These are phyloP conservation scores for Hydractinia symbiolongicarpus DNA, from an alignment of 30 jellyfish, hydroid and myxozoan species.

Conservation along the genomic window DNA sequence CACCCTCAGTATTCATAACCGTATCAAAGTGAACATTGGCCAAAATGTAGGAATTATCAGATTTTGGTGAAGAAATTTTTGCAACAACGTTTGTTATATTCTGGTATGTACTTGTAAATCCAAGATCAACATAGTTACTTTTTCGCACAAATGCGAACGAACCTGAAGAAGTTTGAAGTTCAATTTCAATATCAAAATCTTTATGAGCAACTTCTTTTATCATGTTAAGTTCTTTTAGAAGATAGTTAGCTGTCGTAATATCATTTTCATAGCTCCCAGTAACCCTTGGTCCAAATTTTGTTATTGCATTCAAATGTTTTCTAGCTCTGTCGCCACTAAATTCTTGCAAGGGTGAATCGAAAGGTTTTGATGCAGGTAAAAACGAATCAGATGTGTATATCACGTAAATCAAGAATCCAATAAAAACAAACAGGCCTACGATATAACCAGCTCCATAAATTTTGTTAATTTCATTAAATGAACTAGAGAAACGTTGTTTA, in stretches of 20 bases:
- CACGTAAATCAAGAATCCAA: background rate
- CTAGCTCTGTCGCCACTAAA: constrained; percentile 87
- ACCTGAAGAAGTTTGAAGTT: constrained; percentile 82
- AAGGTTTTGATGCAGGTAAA: constrained; percentile 58
- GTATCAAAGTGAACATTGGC: constrained; percentile 89
- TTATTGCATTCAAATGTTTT: constrained; percentile 49
- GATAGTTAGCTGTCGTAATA: constrained; percentile 55
- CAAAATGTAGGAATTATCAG: constrained; percentile 38
- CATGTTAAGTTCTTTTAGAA: constrained; percentile 43
- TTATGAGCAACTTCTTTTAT: constrained; percentile 51
- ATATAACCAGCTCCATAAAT: background rate
- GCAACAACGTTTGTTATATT: constrained; percentile 79
- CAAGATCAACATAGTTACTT: constrained; percentile 38
- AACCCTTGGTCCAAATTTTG: constrained; percentile 72
- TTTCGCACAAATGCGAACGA: constrained; percentile 36
- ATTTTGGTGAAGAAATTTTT: constrained; percentile 61
- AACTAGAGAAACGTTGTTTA: no score
- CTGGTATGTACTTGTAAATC: constrained; percentile 63
- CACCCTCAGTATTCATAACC: constrained; percentile 83
- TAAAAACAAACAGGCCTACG: background rate
- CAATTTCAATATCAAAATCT: constrained; percentile 54
- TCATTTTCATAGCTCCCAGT: constrained; percentile 86
- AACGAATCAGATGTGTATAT: constrained; percentile 36
- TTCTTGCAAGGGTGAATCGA: constrained; percentile 28
- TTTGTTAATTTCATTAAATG: no score